Base-by-base conservation (phyloP, 2,888 invertebrate species). In the Stenodera caucasica region DNA sequence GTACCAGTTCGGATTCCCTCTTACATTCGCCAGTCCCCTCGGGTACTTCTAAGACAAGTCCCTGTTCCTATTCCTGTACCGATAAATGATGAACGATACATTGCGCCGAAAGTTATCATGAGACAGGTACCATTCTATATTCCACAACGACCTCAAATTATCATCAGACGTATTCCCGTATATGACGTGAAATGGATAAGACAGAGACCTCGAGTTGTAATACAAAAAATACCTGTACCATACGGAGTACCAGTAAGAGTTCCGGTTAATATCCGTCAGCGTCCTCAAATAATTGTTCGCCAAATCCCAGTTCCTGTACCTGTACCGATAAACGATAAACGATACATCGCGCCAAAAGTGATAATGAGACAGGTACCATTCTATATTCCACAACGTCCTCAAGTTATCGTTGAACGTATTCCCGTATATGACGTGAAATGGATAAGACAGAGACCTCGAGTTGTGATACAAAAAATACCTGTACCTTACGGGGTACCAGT, bases 351-450 rank as follows among this genome's bases (percentile, higher is more conserved):
- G n/a, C n/a, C n/a, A n/a, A n/a, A n/a, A n/a, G n/a, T n/a, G n/a
- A 15, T 55, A 5, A 15, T 55, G 1, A 55, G 14, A 29, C 45
- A 55, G 26, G 35, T 55, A 23, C 55, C 55, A 11, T 12, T 54
- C 8, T 57, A 54, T 35, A 23, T 33, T 37, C 33, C 33, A 18
- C 53, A 49, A 54, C 35, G 49, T 21, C 53, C 49, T 2, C 32
- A 35, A 37, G 14, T 37, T 29, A 35, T 54, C 18, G 14, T 33
- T 6, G 55, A 59, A 55, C 50, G 49, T 53, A 49, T 45, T 5
- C 9, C 49, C 5, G 12, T 45, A n/a, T n/a, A n/a, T n/a, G n/a
- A n/a, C 11, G 45, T 15, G 0, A 37, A 37, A 15, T 15, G 15
- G 15, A n/a, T n/a, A n/a, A n/a, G n/a, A n/a, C n/a, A n/a, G n/a